Conservation (phyloP, 2,888 invertebrate genomes). For the Molanna angustata region DNA sequence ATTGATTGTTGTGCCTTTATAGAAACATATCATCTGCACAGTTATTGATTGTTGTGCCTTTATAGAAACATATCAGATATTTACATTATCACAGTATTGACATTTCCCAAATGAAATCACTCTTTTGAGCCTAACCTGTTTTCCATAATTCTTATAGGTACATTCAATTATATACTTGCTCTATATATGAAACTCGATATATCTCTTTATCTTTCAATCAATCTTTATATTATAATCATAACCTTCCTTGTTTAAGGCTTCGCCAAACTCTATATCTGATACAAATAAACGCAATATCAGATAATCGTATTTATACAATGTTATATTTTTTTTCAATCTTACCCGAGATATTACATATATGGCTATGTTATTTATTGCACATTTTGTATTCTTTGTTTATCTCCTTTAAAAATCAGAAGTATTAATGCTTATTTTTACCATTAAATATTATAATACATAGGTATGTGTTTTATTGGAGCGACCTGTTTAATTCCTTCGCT, state of each 20-base stretch:
- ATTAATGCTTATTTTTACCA: conserved; percentile 28
- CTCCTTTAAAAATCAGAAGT: conserved; percentile 48
- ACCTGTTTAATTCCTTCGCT: conserved; percentile 2
- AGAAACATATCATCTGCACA: conserved; percentile 16
- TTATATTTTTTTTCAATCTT: conserved; percentile 19
- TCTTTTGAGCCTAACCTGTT: not conserved
- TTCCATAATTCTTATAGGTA: conserved; percentile 3
- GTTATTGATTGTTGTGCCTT: no score
- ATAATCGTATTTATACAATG: conserved; percentile 24
- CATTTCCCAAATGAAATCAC: conserved; percentile 16
- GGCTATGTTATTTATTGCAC: conserved; percentile 55
- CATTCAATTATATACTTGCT: conserved; percentile 7
- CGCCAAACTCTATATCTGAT: conserved; percentile 27
- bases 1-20: no score
- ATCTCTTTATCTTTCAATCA: not conserved
- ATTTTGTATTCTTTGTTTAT: conserved; percentile 47
- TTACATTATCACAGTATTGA: conserved; percentile 33
- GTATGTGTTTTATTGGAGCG: conserved; percentile 15
- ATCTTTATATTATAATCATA: no score
- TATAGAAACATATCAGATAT: conserved; percentile 31
- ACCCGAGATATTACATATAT: conserved; percentile 45
- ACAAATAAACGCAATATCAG: conserved; percentile 33
- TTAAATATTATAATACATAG: conserved; percentile 25
- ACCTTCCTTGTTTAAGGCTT: conserved; percentile 8
- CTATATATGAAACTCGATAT: not conserved